Base-by-base conservation (phyloP, 2,888 invertebrate species). In the Rhingia rostrata region DNA sequence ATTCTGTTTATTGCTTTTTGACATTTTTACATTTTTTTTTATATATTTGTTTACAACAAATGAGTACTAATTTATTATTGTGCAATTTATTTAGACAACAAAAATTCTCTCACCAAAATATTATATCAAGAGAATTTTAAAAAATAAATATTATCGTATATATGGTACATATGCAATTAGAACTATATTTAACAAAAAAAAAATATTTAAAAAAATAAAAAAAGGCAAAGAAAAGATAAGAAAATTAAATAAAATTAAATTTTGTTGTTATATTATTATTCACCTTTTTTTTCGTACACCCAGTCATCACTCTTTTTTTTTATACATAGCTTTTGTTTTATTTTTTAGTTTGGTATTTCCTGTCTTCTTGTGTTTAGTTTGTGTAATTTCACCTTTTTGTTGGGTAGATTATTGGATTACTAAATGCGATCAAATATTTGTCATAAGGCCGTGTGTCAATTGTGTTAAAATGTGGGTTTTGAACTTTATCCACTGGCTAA, bases 51-150 rank as follows among this genome's bases (percentile, higher is more conserved):
- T 37, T 35, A 22, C 22, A 43, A 54, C 22, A 67, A 67, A 35
- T n/a, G 45, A 56, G 37, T 64, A 58, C 64, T 74, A 56, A 74
- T 74, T 56, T 74, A 74, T 74, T 41, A 45, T 47, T 64, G 64
- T 74, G 64, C 64, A 64, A 74, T 33, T 60, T 9, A 41, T 43
- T n/a, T 10, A 6, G 43, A 41, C n/a, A n/a, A 4, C 14, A 22
- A 35, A 9, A 12, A 56, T 41, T 58, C n/a, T 37, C 37, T 70
- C 47, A 69, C 56, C 56, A 69, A 60, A 60, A 51, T 43, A 60
- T 53, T 47, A 12, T 66, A 22, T 64, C 43, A 63, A 33, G n/a
- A 30, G 30, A 64, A 45, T 35, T 60, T n/a, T 58, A 45, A 5
- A 47, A 41, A 53, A 72, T 53, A 60, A 10, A 77, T 64, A 53